Evolutionary conservation across 2,888 invertebrate genomes (phyloP), one percentile per base, ranked within the genome.

Genomic region (Buathra laborator): DNA sequence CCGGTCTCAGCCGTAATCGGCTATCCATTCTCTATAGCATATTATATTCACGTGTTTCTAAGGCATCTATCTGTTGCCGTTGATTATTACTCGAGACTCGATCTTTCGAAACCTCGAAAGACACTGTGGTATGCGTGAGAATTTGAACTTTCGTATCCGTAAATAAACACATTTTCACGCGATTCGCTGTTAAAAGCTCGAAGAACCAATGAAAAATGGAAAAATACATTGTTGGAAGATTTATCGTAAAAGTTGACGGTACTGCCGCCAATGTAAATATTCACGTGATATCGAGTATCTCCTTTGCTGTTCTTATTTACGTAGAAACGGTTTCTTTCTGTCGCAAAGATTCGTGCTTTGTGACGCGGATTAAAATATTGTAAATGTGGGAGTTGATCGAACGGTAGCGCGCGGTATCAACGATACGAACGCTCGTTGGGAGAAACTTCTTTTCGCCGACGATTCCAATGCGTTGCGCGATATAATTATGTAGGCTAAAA

Each of bases 401-500:
- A 56, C 62, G 32, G 46, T 16, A 48, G 29, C n/a, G 46, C n/a
- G 46, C 24, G 10, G 19, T 64, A 51, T 51, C 32, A 48, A 70
- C 53, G 37, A 37, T 29, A 62, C 4, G 44, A n/a, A n/a, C 53
- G 44, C 12, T 46, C 46, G 70, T 48, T 37, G 56, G 37, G 43
- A 59, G 32, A 53, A 32, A 14, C n/a, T 77, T 81, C 37, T 81
- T 77, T 64, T 51, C n/a, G 6, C 14, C 64, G 56, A 72, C 62
- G 67, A 67, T 53, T 64, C 48, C 29, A 4, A 14, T 46, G 19
- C 51, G 2, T 1, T 2, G 19, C 81, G 66, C 68, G 84, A 78
- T 81, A 78, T 78, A 68, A 81, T 80, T 78, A 78, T 81, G 81
- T 81, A 84, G 84, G 78, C 74, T 81, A 84, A 51, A 24, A 51